Conservation (phyloP, 1,140 invertebrate genomes). For the Batillaria attramentaria region DNA sequence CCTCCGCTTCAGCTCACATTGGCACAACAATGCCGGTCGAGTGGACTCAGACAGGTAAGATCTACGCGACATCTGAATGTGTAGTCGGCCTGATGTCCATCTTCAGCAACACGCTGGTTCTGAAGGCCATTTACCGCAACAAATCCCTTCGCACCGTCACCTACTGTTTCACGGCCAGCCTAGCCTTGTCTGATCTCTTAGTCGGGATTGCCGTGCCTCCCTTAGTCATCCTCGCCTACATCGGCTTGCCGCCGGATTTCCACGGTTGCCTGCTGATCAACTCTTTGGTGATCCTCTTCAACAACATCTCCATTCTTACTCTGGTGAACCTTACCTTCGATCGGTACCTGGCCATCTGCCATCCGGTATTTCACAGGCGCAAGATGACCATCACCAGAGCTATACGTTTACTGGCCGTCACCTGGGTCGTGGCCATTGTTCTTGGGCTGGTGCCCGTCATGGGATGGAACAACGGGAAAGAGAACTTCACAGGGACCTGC, state of each 20-base stretch:
- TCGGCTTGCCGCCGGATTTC: constrained; percentile 57
- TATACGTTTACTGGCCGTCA: constrained; percentile 43
- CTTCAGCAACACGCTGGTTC: constrained; percentile 70
- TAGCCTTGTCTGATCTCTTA: constrained; percentile 72
- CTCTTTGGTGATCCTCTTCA: constrained; percentile 65
- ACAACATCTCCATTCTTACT: constrained; percentile 67
- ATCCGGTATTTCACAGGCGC: constrained; percentile 61
- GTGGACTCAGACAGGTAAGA: constrained; percentile 29
- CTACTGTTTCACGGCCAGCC: constrained; percentile 72
- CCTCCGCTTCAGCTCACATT: no score
- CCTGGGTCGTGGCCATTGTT: constrained; percentile 58
- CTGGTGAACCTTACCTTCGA: constrained; percentile 66
- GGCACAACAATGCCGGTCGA: no score
- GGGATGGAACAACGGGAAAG: constrained; percentile 61
- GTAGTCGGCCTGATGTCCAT: constrained; percentile 59
- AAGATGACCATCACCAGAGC: constrained; percentile 51
- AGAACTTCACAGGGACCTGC: constrained; percentile 47
- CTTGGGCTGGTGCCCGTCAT: constrained; percentile 66
- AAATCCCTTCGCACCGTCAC: constrained; percentile 70
- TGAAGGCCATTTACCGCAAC: constrained; percentile 68
- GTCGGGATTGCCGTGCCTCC: constrained; percentile 68
- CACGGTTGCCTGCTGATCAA: constrained; percentile 66
- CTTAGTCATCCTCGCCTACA: constrained; percentile 58
- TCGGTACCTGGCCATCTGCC: constrained; percentile 63
- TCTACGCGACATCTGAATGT: constrained; percentile 59